Evolutionary conservation across 2,113 vertebrate species (phyloP), one percentile per base, ranked within the genome.

Genomic region (Coptodon bakossiorum): DNA sequence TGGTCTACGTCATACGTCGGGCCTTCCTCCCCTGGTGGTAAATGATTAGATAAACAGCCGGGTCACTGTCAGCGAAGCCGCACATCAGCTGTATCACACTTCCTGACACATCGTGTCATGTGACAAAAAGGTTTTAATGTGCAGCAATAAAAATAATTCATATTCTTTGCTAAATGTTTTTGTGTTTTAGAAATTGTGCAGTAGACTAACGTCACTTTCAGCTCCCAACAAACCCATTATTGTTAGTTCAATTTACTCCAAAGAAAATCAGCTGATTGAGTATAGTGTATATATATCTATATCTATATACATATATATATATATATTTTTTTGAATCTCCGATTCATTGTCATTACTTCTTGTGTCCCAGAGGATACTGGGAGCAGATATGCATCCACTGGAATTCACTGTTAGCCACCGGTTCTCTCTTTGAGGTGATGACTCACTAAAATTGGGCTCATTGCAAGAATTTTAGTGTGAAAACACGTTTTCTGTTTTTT

Each of bases 11-110:
- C 48, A 38, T 81, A 73, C 61, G 71, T 83, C 17, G 27, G 50
- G 12, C 53, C 78, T 94, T 90, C 92, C 90, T 90, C 73, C 85
- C 59, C 88, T 93, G 86, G 52, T 91, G 83, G 43, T 84, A 50
- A 86, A 66, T n/a, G 80, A 91, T 90, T 87, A 93, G 83, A 92
- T 87, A 73, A 92, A 82, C 84, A 88, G 78, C 16, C 31, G 61
- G 19, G 79, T 86, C 22, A 22, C 43, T 80, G 86, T 89, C 85
- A 81, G 27, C 6, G 16, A 50, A 83, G 38, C 76, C 36, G 38
- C 13, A 36, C 45, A 84, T 85, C 87, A 71, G 22, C 27, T 9
- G 31, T 48, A 89, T 88, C 79, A 19, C 56, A 59, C 9, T 50
- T 27, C 16, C 27, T 22, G 40, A 88, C 76, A 8, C 56, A 38